Percentiles rank a stretch among this genome's conserved stretches.
Conservation (phyloP, 2,888 invertebrate genomes). For the Tachystola acroxantha region DNA sequence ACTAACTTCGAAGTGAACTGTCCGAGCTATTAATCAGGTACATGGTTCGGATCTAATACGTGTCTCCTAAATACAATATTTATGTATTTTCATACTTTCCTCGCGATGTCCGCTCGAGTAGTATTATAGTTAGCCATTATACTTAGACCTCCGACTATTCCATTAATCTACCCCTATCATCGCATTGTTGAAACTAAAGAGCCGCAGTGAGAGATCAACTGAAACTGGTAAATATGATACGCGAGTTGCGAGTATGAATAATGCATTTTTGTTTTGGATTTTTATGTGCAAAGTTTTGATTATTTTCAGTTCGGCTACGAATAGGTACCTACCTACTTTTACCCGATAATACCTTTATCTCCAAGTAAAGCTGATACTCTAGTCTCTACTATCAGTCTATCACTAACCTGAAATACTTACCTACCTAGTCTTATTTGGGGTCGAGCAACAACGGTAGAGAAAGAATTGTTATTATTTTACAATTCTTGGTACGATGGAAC, state of each 20-base stretch:
- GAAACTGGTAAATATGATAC: slow-evolving; percentile 46
- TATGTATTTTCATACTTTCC: slow-evolving; percentile 74
- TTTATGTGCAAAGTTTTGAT: slow-evolving; percentile 78
- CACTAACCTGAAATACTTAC: too few relatives aligned
- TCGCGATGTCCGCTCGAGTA: slow-evolving; percentile 60
- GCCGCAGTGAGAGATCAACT: slow-evolving; percentile 31
- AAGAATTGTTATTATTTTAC: too few relatives aligned
- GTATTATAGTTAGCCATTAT: slow-evolving; percentile 43
- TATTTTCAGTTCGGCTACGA: slow-evolving; percentile 73
- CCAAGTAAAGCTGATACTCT: slow-evolving; percentile 39
- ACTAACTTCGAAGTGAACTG: slow-evolving; percentile 8
- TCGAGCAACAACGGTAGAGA: too few relatives aligned
- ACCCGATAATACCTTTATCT: too few relatives aligned
- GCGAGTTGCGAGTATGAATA: slow-evolving; percentile 72
- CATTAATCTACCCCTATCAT: slow-evolving; percentile 25
- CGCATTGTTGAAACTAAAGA: slow-evolving; percentile 31
- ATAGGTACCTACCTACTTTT: slow-evolving; percentile 48
- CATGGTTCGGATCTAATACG: slow-evolving; percentile 37
- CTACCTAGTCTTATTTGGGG: too few relatives aligned
- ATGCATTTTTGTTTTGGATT: slow-evolving; percentile 79
- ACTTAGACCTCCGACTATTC: slow-evolving; percentile 39
- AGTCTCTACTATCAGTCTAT: too few relatives aligned
- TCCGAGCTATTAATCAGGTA: slow-evolving; percentile 20
- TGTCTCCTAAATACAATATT: slow-evolving; percentile 71
- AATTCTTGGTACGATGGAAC: too few relatives aligned